Base-by-base conservation (phyloP, 2,888 invertebrate genomes). In the Lysandra coridon region DNA sequence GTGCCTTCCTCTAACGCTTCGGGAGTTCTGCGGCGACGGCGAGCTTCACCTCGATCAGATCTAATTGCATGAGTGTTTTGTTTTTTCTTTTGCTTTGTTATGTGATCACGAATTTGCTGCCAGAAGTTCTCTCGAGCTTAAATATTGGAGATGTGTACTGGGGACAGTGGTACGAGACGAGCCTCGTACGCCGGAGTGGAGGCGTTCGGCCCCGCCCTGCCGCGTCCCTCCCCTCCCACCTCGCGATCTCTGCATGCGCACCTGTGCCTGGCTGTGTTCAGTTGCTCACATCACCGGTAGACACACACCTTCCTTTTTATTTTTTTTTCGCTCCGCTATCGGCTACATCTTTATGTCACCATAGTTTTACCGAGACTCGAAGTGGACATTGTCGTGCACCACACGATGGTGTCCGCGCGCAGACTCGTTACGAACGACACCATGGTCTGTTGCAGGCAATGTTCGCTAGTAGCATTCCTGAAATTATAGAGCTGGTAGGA, bases 401-500 rank as follows among this genome's bases (percentile, higher is more conserved):
- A 91, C 93, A 89, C 92, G 92, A 91, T 91, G 93, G 93, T 92
- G 92, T 90, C 88, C 91, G 90, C 89, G 90, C 87, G 88, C 88
- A 84, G 87, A 87, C 88, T 88, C 88, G 88, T 86, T 89, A 87
- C 92, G 91, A 92, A 88, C 92, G 92, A 90, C 94, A 92, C 94
- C 94, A 91, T 94, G 94, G 94, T 96, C 96, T 96, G 96, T 97
- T 97, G 95, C 97, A 99, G 99, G 99, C 99, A 96, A 98, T 99
- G 97, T 99, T 99, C 98, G 99, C 99, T 96, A 99, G 98, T 97
- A 99, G 98, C 97, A 98, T 99, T 96, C 99, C 99, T 95, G 99
- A 99, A 97, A 99, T 99, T 96, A 99, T 98, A 96, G 99, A 99
- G 96, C 98, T 99, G 96, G 98, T 99, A 96, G 99, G 99, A 96